Percentiles rank a stretch among this genome's conserved stretches.
Evolutionary conservation across 2,797 vertebrate species (phyloP).

Genomic region (Acanthornis magna): DNA sequence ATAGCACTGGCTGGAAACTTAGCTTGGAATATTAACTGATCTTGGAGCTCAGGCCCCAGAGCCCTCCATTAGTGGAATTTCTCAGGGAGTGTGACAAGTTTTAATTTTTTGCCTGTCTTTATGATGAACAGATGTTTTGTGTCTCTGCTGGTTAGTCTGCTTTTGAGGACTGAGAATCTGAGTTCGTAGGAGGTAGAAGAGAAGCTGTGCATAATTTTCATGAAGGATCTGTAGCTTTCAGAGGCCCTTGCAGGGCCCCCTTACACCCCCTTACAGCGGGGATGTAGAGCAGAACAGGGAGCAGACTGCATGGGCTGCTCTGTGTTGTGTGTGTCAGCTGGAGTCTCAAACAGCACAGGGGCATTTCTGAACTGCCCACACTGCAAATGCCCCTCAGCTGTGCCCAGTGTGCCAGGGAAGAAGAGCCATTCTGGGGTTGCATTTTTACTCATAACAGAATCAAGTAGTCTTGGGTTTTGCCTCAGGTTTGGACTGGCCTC

Average conservation of each 20-base stretch:
- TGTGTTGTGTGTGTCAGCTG: neutral
- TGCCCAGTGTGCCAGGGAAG: neutral
- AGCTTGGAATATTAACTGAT: neutral
- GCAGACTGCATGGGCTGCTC: neutral
- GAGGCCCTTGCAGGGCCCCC: neutral
- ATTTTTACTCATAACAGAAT: neutral
- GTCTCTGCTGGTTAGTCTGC: neutral
- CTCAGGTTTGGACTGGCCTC: constrained; percentile 13
- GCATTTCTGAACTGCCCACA: neutral
- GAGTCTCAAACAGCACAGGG: neutral
- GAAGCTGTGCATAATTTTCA: neutral
- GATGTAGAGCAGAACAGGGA: neutral
- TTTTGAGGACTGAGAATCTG: neutral
- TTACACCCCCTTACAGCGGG: neutral
- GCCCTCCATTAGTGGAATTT: neutral
- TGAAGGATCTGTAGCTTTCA: neutral
- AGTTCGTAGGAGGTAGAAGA: neutral
- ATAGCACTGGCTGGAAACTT: neutral
- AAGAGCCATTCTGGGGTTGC: neutral
- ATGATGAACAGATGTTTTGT: neutral
- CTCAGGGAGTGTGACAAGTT: neutral
- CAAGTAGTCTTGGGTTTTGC: neutral
- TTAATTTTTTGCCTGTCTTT: neutral
- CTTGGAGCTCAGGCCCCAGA: neutral
- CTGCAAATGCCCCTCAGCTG: neutral